Conservation (phyloP, 2,797 vertebrate species). For the Ambastaia sidthimunki region DNA sequence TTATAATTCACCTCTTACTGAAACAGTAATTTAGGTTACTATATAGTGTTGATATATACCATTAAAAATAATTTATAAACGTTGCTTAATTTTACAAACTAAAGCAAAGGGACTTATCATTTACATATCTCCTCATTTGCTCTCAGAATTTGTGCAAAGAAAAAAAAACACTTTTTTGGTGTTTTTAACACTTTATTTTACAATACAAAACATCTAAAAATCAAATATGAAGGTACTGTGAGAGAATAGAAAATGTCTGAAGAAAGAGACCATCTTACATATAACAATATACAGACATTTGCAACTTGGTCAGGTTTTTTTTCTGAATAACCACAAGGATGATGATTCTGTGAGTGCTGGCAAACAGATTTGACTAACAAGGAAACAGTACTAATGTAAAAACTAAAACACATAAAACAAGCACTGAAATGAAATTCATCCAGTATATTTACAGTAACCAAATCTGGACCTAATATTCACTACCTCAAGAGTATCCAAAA, state of each 20-base stretch:
- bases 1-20: background rate
- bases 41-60: no score
- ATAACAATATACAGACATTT: slow-evolving; percentile 31
- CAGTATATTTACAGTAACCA: slow-evolving; percentile 63
- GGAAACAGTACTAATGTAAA: slow-evolving; percentile 43
- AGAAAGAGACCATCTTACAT: slow-evolving; percentile 58
- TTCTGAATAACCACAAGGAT: slow-evolving; percentile 23
- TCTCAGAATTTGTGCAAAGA: background rate
- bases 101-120: background rate
- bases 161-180: slow-evolving; percentile 20
- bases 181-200: slow-evolving; percentile 74
- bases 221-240: slow-evolving; percentile 60
- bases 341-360: slow-evolving; percentile 15
- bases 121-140: background rate
- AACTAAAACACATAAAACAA: slow-evolving; percentile 51
- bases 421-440: slow-evolving; percentile 64
- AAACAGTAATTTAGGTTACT: background rate
- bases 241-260: slow-evolving; percentile 47
- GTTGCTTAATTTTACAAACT: no score
- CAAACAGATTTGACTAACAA: slow-evolving; percentile 43
- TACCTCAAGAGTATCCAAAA: slow-evolving; percentile 61
- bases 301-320: slow-evolving; percentile 52
- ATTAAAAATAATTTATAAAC: no score
- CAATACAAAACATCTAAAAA: slow-evolving; percentile 75
- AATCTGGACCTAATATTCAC: slow-evolving; percentile 50